These are phyloP conservation scores for Polypedilum vanderplanki DNA, from an alignment of 1,140 invertebrate genomes.

Conservation along the genomic window DNA sequence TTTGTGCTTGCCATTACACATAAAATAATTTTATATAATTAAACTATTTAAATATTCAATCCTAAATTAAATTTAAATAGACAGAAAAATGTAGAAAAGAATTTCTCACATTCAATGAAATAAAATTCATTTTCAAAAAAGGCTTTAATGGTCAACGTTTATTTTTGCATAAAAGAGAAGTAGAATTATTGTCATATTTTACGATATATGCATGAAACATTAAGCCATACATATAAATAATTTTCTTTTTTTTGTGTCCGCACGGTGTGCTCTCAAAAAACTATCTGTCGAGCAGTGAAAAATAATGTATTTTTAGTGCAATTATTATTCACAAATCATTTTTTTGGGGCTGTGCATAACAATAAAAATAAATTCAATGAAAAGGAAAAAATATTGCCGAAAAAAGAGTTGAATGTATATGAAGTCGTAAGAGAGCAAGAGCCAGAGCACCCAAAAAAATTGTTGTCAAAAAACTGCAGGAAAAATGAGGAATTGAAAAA, in stretches of 20 bases:
- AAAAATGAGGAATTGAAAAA: not conserved
- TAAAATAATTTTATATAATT: too few species aligned
- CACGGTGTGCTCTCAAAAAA: not conserved
- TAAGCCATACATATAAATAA: not conserved
- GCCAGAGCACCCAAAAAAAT: not conserved
- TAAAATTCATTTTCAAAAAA: too few species aligned
- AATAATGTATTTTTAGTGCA: not conserved
- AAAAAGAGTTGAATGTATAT: not conserved
- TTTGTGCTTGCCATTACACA: too few species aligned
- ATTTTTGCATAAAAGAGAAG: not conserved
- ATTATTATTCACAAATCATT: slow-evolving; percentile 21
- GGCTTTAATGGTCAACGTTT: too few species aligned
- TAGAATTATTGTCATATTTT: not conserved
- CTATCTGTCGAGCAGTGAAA: not conserved
- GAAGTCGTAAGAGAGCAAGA: not conserved
- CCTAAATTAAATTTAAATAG: too few species aligned
- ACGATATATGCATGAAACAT: slow-evolving; percentile 1
- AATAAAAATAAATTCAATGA: slow-evolving; percentile 24
- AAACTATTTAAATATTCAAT: too few species aligned
- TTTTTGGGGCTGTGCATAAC: not conserved
- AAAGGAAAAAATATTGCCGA: slow-evolving; percentile 22
- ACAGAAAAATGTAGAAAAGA: too few species aligned
- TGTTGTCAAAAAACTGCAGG: slow-evolving; percentile 23
- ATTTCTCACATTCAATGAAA: too few species aligned
- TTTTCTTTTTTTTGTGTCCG: not conserved